phyloP scores from a whole-genome alignment of 1,140 invertebrate species.

The Trichoplusia ni region DNA sequence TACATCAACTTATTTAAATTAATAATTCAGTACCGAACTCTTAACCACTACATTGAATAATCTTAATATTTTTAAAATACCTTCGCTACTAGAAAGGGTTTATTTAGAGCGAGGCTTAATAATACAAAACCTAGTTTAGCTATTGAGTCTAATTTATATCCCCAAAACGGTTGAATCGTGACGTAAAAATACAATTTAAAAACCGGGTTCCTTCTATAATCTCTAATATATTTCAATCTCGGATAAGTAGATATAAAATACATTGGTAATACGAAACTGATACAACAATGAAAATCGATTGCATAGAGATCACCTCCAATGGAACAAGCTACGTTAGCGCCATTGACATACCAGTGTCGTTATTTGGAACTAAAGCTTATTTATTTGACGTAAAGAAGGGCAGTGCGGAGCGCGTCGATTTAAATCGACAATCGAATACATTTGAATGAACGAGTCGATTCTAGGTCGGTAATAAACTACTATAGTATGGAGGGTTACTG shows the following conservation, averaged over 20 bases:
- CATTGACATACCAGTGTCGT: slow-evolving; percentile 21
- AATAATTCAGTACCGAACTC: too few relatives aligned
- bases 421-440: slow-evolving; percentile 22
- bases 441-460: slow-evolving; percentile 18
- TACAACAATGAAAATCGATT: background rate
- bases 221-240: background rate
- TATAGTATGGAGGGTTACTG: slow-evolving; percentile 12
- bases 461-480: slow-evolving; percentile 20
- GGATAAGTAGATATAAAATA: background rate
- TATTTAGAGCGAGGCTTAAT: too few relatives aligned
- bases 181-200: too few relatives aligned
- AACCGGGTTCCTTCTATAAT: background rate
- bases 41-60: too few relatives aligned
- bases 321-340: background rate
- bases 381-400: slow-evolving; percentile 26
- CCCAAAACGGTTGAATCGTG: too few relatives aligned
- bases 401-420: slow-evolving; percentile 17
- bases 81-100: too few relatives aligned
- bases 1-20: too few relatives aligned
- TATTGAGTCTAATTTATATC: too few relatives aligned
- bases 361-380: slow-evolving; percentile 29
- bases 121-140: too few relatives aligned
- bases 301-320: slow-evolving; percentile 14
- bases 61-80: too few relatives aligned
- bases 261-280: background rate